These are phyloP conservation scores for Oryctes rhinoceros DNA, from an alignment of 1,140 invertebrate species.

Conservation along the genomic window DNA sequence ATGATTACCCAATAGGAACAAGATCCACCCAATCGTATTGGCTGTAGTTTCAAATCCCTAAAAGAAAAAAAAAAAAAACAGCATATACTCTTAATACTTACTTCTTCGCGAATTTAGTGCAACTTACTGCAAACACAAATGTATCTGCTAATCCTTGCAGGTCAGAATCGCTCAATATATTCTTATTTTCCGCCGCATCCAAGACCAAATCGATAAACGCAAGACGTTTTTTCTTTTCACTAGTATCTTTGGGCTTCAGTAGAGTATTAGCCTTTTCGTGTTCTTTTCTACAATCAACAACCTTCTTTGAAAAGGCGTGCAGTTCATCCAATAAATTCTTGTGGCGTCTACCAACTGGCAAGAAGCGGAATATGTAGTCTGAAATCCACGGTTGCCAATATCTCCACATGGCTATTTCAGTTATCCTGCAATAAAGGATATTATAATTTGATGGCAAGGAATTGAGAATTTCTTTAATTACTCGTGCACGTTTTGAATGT, in stretches of 20 bases:
- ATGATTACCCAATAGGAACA: constrained; percentile 34
- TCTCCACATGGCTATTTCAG: constrained; percentile 6
- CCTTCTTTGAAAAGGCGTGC: constrained; percentile 6
- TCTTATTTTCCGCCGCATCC: not conserved
- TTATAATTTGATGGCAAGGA: not conserved
- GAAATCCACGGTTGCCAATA: not conserved
- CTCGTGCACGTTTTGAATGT: not conserved
- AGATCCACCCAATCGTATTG: not conserved
- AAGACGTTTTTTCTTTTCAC: not conserved
- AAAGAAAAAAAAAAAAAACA: too few relatives aligned
- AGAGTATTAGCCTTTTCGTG: not conserved
- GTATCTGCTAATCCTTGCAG: constrained; percentile 8
- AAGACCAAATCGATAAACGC: constrained; percentile 3
- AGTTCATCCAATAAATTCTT: not conserved
- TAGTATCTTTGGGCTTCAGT: not conserved
- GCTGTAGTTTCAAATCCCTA: constrained; percentile 33
- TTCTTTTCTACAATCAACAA: not conserved
- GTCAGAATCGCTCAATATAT: constrained; percentile 2
- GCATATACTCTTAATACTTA: not conserved
- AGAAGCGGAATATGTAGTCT: not conserved
- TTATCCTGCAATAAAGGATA: not conserved
- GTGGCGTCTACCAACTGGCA: not conserved
- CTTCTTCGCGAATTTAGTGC: not conserved
- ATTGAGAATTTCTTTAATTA: not conserved
- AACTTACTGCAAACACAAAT: constrained; percentile 36